Evolutionary conservation across 2,888 invertebrate species (phyloP).

Genomic region (Ophraella communa): DNA sequence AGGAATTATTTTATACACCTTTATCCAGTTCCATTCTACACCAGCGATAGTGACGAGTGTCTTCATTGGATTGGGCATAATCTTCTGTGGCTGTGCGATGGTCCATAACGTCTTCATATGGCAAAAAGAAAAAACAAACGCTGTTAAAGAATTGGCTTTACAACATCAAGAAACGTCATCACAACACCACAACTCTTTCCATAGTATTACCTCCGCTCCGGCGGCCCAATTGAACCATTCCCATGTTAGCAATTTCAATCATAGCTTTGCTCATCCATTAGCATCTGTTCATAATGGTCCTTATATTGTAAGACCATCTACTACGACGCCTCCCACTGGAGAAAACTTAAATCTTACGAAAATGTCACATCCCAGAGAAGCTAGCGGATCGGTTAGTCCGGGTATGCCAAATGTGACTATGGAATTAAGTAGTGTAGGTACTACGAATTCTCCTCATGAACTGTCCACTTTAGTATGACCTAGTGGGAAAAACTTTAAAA

Average conservation of each 20-base stretch:
- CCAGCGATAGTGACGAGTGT: constrained; percentile 91
- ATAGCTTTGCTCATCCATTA: constrained; percentile 54
- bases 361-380: constrained; percentile 59
- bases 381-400: constrained; percentile 70
- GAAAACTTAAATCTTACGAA: constrained; percentile 53
- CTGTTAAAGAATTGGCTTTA: constrained; percentile 69
- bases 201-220: constrained; percentile 50
- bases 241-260: constrained; percentile 55
- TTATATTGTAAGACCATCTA: constrained; percentile 68
- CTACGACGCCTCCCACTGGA: constrained; percentile 64
- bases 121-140: constrained; percentile 89
- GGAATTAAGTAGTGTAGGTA: constrained; percentile 70
- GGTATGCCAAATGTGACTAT: constrained; percentile 65
- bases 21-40: constrained; percentile 90
- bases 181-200: constrained; percentile 52
- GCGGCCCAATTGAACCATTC: constrained; percentile 52
- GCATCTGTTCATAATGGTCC: constrained; percentile 60
- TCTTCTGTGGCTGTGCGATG: constrained; percentile 92
- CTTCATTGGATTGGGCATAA: constrained; percentile 88
- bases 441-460: constrained; percentile 70
- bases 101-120: constrained; percentile 94
- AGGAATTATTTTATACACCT: constrained; percentile 92
- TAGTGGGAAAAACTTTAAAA: background rate
- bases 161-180: constrained; percentile 51
- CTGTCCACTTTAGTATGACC: constrained; percentile 70